Conservation (phyloP, 2,888 invertebrate species). For the Geotrupes spiniger region DNA sequence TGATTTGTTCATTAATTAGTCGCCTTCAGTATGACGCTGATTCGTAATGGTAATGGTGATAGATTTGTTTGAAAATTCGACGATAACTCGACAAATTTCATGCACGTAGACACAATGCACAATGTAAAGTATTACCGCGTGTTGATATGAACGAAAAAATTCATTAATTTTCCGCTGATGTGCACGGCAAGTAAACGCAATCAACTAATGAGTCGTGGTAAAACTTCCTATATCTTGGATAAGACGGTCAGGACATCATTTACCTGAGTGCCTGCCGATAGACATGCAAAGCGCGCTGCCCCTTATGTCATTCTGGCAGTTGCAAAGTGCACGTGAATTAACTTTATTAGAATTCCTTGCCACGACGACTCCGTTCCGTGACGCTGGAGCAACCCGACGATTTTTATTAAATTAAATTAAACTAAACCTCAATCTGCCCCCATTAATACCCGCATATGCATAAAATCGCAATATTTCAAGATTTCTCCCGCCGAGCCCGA, state of each 20-base stretch:
- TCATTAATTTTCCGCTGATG: constrained; percentile 1
- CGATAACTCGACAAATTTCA: no score
- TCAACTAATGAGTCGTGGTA: constrained; percentile 35
- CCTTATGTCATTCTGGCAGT: constrained; percentile 22
- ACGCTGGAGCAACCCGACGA: no score
- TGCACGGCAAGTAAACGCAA: constrained; percentile 25
- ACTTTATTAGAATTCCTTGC: constrained; percentile 27
- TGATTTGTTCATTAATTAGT: no score
- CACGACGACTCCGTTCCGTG: constrained; percentile 13
- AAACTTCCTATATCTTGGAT: constrained; percentile 34
- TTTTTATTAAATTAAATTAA: no score
- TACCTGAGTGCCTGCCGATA: constrained; percentile 44
- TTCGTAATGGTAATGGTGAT: no score
- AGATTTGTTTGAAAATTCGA: no score
- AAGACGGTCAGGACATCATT: constrained; percentile 42
- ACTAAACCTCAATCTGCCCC: no score
- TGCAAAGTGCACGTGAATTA: constrained; percentile 28
- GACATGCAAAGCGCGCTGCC: constrained; percentile 43
- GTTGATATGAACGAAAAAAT: background rate
- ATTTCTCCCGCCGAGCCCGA: constrained; percentile 33
- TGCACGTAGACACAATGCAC: no score
- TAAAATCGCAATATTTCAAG: constrained; percentile 40
- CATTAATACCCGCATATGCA: no score
- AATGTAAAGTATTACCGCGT: background rate
- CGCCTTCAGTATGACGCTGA: no score